Percentiles rank a stretch among this genome's conserved stretches.
Evolutionary conservation across 2,888 invertebrate species (phyloP).

Genomic region (Watsonalla cultraria): DNA sequence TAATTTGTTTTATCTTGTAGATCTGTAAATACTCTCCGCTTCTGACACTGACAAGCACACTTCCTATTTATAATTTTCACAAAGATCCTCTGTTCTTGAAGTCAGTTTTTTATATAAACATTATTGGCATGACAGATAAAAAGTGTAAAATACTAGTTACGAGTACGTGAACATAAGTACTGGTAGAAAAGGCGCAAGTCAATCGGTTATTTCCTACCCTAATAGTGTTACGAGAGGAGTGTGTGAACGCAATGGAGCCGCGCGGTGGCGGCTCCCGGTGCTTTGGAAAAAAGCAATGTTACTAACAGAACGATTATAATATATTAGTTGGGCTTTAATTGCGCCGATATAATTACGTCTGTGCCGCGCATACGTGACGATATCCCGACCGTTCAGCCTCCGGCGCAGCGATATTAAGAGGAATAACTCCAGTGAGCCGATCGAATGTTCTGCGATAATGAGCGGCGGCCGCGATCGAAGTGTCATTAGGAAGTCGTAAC

Average conservation of each 20-base stretch:
- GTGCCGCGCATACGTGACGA: slow-evolving; percentile 71
- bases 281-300: slow-evolving; percentile 69
- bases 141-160: too few species aligned
- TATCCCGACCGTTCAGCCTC: slow-evolving; percentile 63
- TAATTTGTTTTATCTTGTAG: too few species aligned
- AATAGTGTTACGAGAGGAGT: slow-evolving; percentile 49
- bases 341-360: slow-evolving; percentile 75
- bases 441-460: slow-evolving; percentile 76
- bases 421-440: slow-evolving; percentile 69
- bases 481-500: slow-evolving; percentile 78
- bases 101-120: too few species aligned
- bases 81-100: too few species aligned
- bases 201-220: slow-evolving; percentile 42
- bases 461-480: slow-evolving; percentile 70
- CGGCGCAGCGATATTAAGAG: slow-evolving; percentile 72
- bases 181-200: slow-evolving; percentile 30
- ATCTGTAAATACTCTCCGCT: too few species aligned
- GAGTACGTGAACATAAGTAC: too few species aligned
- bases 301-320: slow-evolving; percentile 76
- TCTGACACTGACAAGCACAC: too few species aligned
- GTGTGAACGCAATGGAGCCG: slow-evolving; percentile 50
- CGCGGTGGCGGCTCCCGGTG: slow-evolving; percentile 49
- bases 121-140: too few species aligned
- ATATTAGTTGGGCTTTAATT: slow-evolving; percentile 77
- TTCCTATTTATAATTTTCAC: too few species aligned